A percentile compares a stretch with the other conserved stretches of the same genome.
phyloP scores from a whole-genome alignment of 2,797 vertebrate genomes.

The Sebastes matsubarae region DNA sequence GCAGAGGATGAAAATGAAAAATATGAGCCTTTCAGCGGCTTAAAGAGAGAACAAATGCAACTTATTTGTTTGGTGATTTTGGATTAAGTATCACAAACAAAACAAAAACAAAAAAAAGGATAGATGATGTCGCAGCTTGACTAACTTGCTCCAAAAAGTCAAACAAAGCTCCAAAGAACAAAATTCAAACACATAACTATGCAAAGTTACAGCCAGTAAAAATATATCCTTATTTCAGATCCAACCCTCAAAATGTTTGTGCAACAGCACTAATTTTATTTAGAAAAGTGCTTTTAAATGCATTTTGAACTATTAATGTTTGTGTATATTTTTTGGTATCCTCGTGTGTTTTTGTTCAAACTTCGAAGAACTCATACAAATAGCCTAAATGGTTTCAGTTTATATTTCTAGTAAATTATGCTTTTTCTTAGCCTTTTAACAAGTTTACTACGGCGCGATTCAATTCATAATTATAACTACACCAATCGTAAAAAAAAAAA shows the following conservation, averaged over 20 bases:
- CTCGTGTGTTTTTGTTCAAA: neutral
- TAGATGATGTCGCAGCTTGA: neutral
- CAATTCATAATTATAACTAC: neutral
- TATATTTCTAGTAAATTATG: neutral
- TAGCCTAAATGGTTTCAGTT: conserved; percentile 9
- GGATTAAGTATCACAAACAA: neutral
- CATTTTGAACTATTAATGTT: neutral
- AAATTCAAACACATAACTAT: neutral
- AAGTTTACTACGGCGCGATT: neutral
- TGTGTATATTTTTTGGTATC: neutral
- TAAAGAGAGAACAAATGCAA: neutral
- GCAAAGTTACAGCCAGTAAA: neutral
- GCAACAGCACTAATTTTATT: too few species aligned
- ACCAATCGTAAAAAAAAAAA: neutral
- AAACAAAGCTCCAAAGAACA: neutral
- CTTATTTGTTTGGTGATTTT: neutral
- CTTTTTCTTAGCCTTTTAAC: neutral
- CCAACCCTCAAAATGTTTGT: too few species aligned
- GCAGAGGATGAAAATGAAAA: too few species aligned
- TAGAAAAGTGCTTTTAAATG: too few species aligned
- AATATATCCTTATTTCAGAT: neutral
- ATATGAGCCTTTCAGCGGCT: neutral
- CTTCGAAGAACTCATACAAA: conserved; percentile 1
- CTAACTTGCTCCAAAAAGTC: neutral
- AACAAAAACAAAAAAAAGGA: neutral